Conservation (phyloP, 2,113 vertebrate genomes). For the Mustela nigripes region DNA sequence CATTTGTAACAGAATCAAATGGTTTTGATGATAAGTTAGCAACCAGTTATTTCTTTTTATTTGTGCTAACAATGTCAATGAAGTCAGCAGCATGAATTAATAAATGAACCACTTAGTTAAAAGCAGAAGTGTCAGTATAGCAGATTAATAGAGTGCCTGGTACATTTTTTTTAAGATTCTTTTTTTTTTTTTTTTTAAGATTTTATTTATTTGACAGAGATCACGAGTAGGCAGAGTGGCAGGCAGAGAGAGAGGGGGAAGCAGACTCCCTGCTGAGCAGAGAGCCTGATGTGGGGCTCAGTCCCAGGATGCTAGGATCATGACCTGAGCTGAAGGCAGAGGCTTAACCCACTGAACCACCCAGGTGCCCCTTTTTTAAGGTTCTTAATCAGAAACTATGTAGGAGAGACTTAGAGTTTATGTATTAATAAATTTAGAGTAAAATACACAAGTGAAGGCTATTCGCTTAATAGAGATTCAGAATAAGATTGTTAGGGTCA, state of each 20-base stretch:
- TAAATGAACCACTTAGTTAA: background rate
- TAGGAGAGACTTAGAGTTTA: conserved; percentile 17
- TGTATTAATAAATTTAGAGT: conserved; percentile 5
- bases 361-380: background rate
- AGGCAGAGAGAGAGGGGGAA: too few relatives aligned
- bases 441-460: background rate
- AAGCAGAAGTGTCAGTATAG: background rate
- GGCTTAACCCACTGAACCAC: too few relatives aligned
- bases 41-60: background rate
- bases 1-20: conserved; percentile 1
- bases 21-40: background rate
- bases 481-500: background rate
- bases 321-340: too few relatives aligned
- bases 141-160: background rate
- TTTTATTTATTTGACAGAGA: too few relatives aligned
- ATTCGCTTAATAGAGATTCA: background rate
- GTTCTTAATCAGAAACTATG: background rate
- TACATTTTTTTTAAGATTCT: background rate
- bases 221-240: too few relatives aligned
- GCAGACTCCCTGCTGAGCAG: too few relatives aligned
- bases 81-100: background rate
- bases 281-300: too few relatives aligned
- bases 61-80: background rate
- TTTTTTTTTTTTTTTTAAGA: background rate
- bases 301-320: too few relatives aligned